A percentile compares a stretch with the other conserved stretches of the same genome.
phyloP scores from a whole-genome alignment of 2,113 vertebrate genomes.

The Laticauda colubrina region DNA sequence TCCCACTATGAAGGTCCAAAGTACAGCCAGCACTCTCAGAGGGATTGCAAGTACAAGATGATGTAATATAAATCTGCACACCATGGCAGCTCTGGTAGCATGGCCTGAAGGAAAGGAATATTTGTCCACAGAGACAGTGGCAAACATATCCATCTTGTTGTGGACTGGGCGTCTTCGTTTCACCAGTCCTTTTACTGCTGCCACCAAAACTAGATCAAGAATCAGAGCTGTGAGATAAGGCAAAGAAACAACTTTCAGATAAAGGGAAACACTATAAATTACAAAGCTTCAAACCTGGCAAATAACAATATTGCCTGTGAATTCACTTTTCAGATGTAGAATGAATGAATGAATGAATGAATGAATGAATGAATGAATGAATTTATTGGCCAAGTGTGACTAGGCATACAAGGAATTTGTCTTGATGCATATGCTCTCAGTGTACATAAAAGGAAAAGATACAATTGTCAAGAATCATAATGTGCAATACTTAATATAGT shows the following conservation, averaged over 20 bases:
- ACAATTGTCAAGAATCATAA: too few species aligned
- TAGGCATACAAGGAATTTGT: too few species aligned
- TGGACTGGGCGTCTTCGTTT: slow-evolving; percentile 86
- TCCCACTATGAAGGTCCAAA: slow-evolving; percentile 87
- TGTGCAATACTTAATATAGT: too few species aligned
- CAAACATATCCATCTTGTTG: slow-evolving; percentile 98
- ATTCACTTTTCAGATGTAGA: background rate
- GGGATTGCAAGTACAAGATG: slow-evolving; percentile 91
- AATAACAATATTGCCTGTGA: background rate
- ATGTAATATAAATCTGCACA: slow-evolving; percentile 87
- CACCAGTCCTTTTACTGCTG: slow-evolving; percentile 84
- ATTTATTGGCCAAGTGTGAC: too few species aligned
- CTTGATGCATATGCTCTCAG: too few species aligned
- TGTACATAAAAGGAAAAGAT: too few species aligned
- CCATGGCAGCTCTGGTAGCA: slow-evolving; percentile 89
- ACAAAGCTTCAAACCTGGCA: background rate
- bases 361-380: too few species aligned
- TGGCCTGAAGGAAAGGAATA: slow-evolving; percentile 98
- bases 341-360: too few species aligned
- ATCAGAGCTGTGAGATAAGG: slow-evolving; percentile 76
- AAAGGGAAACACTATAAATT: background rate
- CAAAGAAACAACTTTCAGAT: background rate
- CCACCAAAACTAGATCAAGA: slow-evolving; percentile 87
- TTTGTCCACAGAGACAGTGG: slow-evolving; percentile 92
- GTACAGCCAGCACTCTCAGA: slow-evolving; percentile 83